Base-by-base conservation (phyloP, 2,888 invertebrate species). In the Clunio marinus region DNA sequence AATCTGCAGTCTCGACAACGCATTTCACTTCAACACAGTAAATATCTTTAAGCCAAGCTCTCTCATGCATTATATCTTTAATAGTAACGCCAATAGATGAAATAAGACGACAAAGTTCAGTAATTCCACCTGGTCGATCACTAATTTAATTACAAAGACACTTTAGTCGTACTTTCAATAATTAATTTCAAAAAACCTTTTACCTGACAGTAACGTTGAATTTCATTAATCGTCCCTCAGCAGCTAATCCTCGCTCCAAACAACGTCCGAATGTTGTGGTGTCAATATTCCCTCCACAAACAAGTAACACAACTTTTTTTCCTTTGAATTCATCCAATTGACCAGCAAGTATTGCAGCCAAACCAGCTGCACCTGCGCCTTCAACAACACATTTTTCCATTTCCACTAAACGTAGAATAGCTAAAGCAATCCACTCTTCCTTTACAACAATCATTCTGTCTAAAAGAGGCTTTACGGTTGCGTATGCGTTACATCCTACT, bases 1-100 rank as follows among this genome's bases (percentile, higher is more conserved):
- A 84, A 71, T 94, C 94, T 68, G 91, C 82, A 0, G 95, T 95
- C 78, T 96, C 96, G 73, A 91, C 91, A 1, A 95, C 88, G 13
- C 93, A 91, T 78, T 92, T 92, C 0, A 93, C 85, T 76, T 86
- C 84, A 20, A 88, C 88, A 72, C 86, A 86, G 76, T 94, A 95
- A 59, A 97, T 89, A 76, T 97, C 96, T 70, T 87, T 87, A 13
- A 96, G 85, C 96, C 96, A 96, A 1, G 96, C 96, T 68, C 96
- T 83, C 76, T 97, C 96, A 77, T 97, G 96, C 79, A 93, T 89
- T 70, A 97, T 94, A 75, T 96, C 96, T 78, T 96, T 97, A 71
- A 97, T 93, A 41, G 90, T 90, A 13, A 93, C 93, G 0, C 93
- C 93, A 28, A 90, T 81, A 1, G 84, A 83, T 0, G 88, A 83